These are phyloP conservation scores for Trachymyrmex septentrionalis DNA, from an alignment of 1,140 invertebrate genomes.

Conservation along the genomic window DNA sequence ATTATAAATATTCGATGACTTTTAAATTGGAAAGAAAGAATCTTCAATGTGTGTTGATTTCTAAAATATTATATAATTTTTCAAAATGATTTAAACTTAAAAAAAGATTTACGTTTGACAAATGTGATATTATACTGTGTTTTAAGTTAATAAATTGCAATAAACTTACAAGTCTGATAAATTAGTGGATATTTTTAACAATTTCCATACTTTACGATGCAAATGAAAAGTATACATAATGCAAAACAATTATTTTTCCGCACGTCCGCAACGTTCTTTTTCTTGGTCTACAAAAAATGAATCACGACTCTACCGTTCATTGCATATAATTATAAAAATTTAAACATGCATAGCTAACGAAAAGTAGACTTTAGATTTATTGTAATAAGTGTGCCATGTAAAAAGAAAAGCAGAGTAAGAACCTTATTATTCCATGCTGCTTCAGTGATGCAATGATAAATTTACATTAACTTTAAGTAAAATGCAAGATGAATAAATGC, in stretches of 20 bases:
- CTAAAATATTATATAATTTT: not conserved
- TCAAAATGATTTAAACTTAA: constrained; percentile 8
- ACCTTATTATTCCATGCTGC: not conserved
- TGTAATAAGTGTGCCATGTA: not conserved
- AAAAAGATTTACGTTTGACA: not conserved
- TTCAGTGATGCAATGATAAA: constrained; percentile 17
- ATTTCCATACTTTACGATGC: constrained; percentile 1
- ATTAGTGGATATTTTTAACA: not conserved
- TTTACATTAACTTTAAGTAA: constrained; percentile 31
- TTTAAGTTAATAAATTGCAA: constrained; percentile 16
- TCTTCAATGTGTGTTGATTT: not conserved
- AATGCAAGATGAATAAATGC: not conserved
- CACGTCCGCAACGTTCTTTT: not conserved
- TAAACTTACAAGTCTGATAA: constrained; percentile 10
- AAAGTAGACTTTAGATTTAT: not conserved
- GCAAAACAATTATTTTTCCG: not conserved
- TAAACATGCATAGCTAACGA: not conserved
- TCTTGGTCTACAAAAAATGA: not conserved
- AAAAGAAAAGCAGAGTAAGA: not conserved
- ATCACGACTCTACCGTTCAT: not conserved
- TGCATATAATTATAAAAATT: not conserved
- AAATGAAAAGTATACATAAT: constrained; percentile 7
- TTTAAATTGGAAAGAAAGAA: not conserved
- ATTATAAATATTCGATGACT: not conserved
- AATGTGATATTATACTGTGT: not conserved